Conservation (phyloP, 1,140 invertebrate genomes). For the Tetramorium alpestre region DNA sequence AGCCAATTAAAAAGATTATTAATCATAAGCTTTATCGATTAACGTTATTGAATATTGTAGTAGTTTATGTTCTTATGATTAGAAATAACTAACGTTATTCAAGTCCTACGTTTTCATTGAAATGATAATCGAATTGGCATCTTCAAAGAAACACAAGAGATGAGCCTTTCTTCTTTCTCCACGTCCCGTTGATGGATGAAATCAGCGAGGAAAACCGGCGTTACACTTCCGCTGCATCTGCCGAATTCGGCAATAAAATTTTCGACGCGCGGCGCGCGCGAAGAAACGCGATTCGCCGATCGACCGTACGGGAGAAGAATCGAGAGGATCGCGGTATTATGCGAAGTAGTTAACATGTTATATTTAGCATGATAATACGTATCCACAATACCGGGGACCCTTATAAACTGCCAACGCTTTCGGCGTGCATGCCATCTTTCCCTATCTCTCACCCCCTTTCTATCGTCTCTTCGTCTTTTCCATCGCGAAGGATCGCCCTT, state of each 20-base stretch:
- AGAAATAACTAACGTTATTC: background rate
- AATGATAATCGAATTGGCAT: conserved; percentile 48
- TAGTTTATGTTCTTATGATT: background rate
- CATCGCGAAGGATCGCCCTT: conserved; percentile 27
- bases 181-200: background rate
- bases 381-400: conserved; percentile 83
- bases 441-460: conserved; percentile 38
- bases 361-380: conserved; percentile 86
- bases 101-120: background rate
- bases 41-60: no score
- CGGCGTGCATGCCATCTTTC: conserved; percentile 73
- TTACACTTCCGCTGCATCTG: conserved; percentile 62
- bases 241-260: conserved; percentile 73
- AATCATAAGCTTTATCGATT: background rate
- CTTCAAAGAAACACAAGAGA: background rate
- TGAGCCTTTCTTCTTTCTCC: background rate
- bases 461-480: conserved; percentile 40
- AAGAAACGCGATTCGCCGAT: conserved; percentile 73
- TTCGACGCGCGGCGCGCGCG: conserved; percentile 59
- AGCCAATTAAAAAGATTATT: no score
- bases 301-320: conserved; percentile 62
- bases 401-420: conserved; percentile 86
- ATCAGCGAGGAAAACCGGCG: conserved; percentile 31
- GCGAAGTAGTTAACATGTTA: conserved; percentile 86
- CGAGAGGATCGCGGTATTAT: conserved; percentile 80